phyloP scores from a whole-genome alignment of 2,113 vertebrate species.

The Rynchops niger region DNA sequence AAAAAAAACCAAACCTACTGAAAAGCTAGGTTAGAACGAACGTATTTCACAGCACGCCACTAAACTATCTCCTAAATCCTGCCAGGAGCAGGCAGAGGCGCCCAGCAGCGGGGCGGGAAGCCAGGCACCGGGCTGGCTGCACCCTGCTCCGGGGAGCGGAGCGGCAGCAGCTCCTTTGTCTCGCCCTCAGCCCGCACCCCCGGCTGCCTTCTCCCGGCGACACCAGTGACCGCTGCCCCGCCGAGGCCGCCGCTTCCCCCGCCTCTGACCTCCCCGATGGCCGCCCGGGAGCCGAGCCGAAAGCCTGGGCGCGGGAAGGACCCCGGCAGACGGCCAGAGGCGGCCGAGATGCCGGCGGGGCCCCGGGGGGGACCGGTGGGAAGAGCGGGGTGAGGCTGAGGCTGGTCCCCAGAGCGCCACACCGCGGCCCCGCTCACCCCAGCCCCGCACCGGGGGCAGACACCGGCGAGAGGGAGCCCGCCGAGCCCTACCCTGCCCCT shows the following conservation, averaged over 20 bases:
- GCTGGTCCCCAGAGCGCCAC: not conserved
- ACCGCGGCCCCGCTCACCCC: not conserved
- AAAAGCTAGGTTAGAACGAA: accelerated
- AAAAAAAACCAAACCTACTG: accelerated
- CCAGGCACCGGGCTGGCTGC: not conserved
- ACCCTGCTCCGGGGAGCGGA: not conserved
- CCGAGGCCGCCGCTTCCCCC: not conserved
- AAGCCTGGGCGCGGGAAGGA: not conserved
- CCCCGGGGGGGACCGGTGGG: not conserved
- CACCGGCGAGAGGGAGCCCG: not conserved
- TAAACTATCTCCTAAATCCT: accelerated
- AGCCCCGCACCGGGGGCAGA: not conserved
- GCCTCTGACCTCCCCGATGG: not conserved
- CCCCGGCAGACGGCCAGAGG: not conserved
- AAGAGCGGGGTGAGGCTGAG: not conserved
- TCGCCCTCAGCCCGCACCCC: not conserved
- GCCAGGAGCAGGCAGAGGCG: not conserved
- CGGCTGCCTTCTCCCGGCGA: not conserved
- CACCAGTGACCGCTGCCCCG: not conserved
- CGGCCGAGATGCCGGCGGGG: not conserved
- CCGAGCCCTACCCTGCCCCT: not conserved
- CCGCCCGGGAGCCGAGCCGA: not conserved
- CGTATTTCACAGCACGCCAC: not conserved
- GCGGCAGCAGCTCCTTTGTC: constrained; percentile 28
- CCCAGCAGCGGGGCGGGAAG: not conserved